A percentile compares a stretch with the other conserved stretches of the same genome.
phyloP scores from a whole-genome alignment of 2,113 vertebrate species.

The Gyps fulvus region DNA sequence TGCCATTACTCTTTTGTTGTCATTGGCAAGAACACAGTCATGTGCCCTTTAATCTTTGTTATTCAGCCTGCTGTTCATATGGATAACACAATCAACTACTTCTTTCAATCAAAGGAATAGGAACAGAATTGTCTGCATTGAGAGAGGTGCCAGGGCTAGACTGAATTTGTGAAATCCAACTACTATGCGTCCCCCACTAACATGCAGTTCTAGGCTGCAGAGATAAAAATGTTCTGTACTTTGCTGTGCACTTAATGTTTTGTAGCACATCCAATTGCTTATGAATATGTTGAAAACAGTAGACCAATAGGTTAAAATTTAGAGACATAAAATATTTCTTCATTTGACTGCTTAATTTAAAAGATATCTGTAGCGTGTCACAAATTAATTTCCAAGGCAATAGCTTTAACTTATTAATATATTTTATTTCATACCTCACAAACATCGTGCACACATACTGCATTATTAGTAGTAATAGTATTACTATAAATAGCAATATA shows the following conservation, averaged over 20 bases:
- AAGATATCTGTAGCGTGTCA: not conserved
- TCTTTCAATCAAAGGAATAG: constrained; percentile 31
- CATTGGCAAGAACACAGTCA: constrained; percentile 23
- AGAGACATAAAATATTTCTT: not conserved
- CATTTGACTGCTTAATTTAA: not conserved
- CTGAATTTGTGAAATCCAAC: not conserved
- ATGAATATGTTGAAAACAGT: not conserved
- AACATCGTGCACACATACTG: not conserved
- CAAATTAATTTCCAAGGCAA: not conserved
- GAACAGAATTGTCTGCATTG: not conserved
- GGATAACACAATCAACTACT: constrained; percentile 24
- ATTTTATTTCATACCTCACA: not conserved
- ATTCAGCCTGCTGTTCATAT: constrained; percentile 24
- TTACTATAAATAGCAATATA: not conserved
- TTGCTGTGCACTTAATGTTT: not conserved
- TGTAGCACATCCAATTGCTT: not conserved
- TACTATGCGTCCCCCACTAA: not conserved
- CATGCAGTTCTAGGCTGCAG: not conserved
- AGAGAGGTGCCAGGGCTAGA: not conserved
- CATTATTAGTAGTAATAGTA: not conserved
- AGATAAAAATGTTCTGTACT: not conserved
- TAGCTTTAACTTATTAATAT: not conserved
- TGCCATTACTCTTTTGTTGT: constrained; percentile 40
- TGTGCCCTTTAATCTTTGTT: constrained; percentile 35
- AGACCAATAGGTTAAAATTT: not conserved